phyloP scores from a whole-genome alignment of 37 sponge, comb jelly and placozoan species.

The Geodia barretti region DNA sequence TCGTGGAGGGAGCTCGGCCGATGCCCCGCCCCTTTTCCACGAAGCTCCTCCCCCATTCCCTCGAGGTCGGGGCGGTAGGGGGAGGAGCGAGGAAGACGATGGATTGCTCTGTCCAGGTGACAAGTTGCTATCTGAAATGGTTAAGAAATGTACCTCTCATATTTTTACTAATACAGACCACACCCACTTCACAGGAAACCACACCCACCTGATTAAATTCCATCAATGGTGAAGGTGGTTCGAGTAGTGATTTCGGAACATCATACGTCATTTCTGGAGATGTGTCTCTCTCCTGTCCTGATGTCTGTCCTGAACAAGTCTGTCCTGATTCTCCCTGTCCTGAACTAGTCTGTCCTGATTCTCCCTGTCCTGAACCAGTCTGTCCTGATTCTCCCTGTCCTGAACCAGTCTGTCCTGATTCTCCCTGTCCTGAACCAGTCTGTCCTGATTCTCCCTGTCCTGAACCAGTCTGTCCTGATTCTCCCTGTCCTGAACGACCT shows the following conservation, averaged over 20 bases:
- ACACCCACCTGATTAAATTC: slow-evolving; percentile 17
- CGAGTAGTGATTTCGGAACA: neutral
- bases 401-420: too few species aligned
- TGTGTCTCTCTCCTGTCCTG: neutral
- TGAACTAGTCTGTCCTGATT: neutral
- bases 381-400: too few species aligned
- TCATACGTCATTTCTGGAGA: neutral
- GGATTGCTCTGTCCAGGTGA: neutral
- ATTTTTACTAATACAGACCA: too few species aligned
- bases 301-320: neutral
- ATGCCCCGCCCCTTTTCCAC: neutral
- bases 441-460: too few species aligned
- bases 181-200: neutral
- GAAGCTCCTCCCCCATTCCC: neutral
- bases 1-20: slow-evolving; percentile 12
- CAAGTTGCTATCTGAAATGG: neutral
- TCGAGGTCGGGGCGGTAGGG: neutral
- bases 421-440: too few species aligned
- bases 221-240: slow-evolving; percentile 32
- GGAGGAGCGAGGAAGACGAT: neutral
- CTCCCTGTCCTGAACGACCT: too few species aligned
- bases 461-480: too few species aligned
- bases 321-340: neutral
- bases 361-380: too few species aligned
- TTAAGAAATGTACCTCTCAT: too few species aligned